A percentile compares a stretch with the other conserved stretches of the same genome.
Conservation (phyloP, 2,888 invertebrate genomes). For the Diaperis boleti region DNA sequence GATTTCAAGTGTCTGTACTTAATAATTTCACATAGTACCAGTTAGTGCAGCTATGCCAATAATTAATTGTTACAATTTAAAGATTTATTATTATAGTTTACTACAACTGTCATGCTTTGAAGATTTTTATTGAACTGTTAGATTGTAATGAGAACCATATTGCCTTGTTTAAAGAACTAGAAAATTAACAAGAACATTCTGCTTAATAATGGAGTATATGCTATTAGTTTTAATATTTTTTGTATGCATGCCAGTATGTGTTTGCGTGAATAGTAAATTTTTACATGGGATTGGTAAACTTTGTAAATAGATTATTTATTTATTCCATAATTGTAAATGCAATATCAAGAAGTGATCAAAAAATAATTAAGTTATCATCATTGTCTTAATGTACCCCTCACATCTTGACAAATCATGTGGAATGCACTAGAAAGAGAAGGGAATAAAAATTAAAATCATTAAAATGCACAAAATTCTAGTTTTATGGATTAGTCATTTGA, state of each 20-base stretch:
- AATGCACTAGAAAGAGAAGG: too few species aligned
- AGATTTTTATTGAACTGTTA: slow-evolving; percentile 38
- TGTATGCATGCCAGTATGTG: slow-evolving; percentile 41
- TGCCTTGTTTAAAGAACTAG: slow-evolving; percentile 40
- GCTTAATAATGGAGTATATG: slow-evolving; percentile 34
- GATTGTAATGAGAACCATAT: slow-evolving; percentile 39
- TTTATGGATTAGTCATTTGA: too few species aligned
- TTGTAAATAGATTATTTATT: slow-evolving; percentile 58
- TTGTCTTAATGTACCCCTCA: slow-evolving; percentile 10
- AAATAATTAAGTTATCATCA: slow-evolving; percentile 16
- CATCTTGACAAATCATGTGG: too few species aligned
- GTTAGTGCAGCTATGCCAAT: slow-evolving; percentile 27
- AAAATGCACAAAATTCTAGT: too few species aligned
- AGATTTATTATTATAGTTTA: slow-evolving; percentile 35
- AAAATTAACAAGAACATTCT: slow-evolving; percentile 37
- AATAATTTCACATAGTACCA: slow-evolving; percentile 40
- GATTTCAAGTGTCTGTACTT: slow-evolving; percentile 58
- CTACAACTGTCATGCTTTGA: slow-evolving; percentile 30
- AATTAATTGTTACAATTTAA: slow-evolving; percentile 33
- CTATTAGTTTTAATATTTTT: slow-evolving; percentile 25
- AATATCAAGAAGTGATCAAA: slow-evolving; percentile 39
- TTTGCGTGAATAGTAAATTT: slow-evolving; percentile 46
- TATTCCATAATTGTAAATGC: slow-evolving; percentile 52
- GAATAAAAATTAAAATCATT: too few species aligned
- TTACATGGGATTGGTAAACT: slow-evolving; percentile 53